Percentiles rank a stretch among this genome's conserved stretches.
phyloP scores from a whole-genome alignment of 2,888 invertebrate genomes.

The Buathra laborator region DNA sequence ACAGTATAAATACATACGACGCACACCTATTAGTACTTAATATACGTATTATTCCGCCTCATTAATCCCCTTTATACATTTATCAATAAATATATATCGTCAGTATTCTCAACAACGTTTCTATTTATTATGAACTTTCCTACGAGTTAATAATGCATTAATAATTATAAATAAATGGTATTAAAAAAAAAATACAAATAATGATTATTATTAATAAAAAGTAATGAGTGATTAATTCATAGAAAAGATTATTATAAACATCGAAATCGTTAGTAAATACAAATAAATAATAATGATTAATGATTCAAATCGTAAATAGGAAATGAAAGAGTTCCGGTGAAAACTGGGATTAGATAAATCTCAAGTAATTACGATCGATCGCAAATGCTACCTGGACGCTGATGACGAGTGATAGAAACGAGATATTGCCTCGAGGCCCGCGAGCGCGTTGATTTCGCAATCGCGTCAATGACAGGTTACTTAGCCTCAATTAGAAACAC shows the following conservation, averaged over 20 bases:
- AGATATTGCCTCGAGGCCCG: background rate
- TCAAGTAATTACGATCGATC: constrained; percentile 48
- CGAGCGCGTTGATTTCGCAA: constrained; percentile 62
- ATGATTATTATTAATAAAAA: background rate
- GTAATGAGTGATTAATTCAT: too few species aligned
- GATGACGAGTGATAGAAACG: too few species aligned
- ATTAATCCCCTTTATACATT: constrained; percentile 66
- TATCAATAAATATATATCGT: constrained; percentile 15
- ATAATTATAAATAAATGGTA: background rate
- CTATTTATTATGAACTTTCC: too few species aligned
- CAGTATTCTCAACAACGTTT: too few species aligned
- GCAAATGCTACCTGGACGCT: constrained; percentile 18
- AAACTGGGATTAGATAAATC: constrained; percentile 58
- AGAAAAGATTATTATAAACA: too few species aligned
- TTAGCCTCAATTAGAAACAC: constrained; percentile 48
- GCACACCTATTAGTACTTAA: constrained; percentile 51
- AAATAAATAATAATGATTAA: too few species aligned
- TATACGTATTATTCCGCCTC: constrained; percentile 65
- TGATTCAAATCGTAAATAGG: background rate
- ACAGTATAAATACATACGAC: background rate
- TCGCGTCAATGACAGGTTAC: constrained; percentile 67
- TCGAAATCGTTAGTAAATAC: too few species aligned
- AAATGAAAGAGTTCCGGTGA: constrained; percentile 31
- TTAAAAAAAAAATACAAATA: background rate
- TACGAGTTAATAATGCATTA: background rate